phyloP scores from a whole-genome alignment of 2,797 vertebrate genomes.

The Gymnocypris eckloni region DNA sequence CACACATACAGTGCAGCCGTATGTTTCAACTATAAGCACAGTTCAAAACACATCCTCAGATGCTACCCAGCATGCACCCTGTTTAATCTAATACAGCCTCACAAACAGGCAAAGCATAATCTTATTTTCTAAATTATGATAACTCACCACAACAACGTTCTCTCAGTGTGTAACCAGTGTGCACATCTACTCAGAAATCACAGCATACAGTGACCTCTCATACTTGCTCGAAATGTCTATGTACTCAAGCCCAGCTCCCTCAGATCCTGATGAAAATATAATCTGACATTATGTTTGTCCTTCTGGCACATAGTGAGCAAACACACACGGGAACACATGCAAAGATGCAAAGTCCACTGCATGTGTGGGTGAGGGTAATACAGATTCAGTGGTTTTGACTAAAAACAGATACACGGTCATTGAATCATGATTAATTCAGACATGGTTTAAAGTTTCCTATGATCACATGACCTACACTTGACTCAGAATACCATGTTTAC shows the following conservation, averaged over 20 bases:
- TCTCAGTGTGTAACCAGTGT: background rate
- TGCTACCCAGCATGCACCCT: constrained; percentile 24
- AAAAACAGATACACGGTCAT: constrained; percentile 7
- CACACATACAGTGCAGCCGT: background rate
- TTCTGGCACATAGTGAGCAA: constrained; percentile 45
- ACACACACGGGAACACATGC: constrained; percentile 40
- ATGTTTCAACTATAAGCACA: constrained; percentile 20
- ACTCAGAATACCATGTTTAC: constrained; percentile 18
- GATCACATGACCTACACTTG: constrained; percentile 15
- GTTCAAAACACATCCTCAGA: constrained; percentile 17
- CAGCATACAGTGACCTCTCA: background rate
- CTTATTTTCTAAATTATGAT: constrained; percentile 30
- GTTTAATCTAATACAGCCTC: constrained; percentile 41
- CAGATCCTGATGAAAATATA: constrained; percentile 48
- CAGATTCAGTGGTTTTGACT: constrained; percentile 33
- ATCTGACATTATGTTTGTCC: constrained; percentile 46
- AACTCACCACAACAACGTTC: constrained; percentile 27
- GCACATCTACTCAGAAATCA: background rate
- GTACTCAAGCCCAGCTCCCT: constrained; percentile 16
- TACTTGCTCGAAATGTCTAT: constrained; percentile 29
- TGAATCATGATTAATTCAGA: constrained; percentile 33
- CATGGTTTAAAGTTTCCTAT: constrained; percentile 1
- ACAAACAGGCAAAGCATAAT: constrained; percentile 33
- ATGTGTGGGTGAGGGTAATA: constrained; percentile 32
- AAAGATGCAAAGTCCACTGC: constrained; percentile 50